These are phyloP conservation scores for Ahaetulla prasina DNA, from an alignment of 2,113 vertebrate genomes.

Conservation along the genomic window DNA sequence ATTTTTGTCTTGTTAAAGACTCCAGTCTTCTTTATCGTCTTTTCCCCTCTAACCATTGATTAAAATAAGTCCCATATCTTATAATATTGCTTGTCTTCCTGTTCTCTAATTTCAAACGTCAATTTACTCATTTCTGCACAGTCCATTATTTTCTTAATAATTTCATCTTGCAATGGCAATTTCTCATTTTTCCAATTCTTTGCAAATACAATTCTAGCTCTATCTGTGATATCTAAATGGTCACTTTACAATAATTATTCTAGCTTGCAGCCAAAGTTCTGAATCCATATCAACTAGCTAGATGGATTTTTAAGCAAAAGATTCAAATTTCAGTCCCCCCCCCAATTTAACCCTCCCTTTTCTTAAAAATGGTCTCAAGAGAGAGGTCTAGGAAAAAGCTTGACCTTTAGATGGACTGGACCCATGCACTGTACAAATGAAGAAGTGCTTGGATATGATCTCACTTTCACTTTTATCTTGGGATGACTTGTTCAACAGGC, in stretches of 20 bases:
- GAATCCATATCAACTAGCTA: neutral
- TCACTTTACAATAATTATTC: neutral
- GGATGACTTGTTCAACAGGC: neutral
- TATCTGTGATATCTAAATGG: no score
- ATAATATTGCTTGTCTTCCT: no score
- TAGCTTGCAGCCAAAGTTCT: neutral
- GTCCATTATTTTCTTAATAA: no score
- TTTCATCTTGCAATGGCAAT: no score
- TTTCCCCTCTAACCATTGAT: no score
- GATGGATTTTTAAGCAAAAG: neutral
- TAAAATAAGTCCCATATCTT: no score
- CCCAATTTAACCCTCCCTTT: neutral
- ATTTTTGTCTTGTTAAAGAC: no score
- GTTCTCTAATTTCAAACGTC: no score
- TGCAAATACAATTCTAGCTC: no score
- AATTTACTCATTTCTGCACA: no score
- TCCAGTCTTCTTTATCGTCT: no score
- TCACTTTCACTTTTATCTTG: neutral
- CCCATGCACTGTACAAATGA: neutral
- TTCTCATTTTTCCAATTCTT: no score
- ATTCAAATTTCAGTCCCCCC: neutral
- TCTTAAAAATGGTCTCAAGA: neutral
- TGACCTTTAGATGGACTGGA: neutral
- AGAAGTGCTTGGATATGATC: neutral
- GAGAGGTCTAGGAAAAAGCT: neutral